Conservation (phyloP, 2,113 vertebrate species). For the Phyllostomus discolor region DNA sequence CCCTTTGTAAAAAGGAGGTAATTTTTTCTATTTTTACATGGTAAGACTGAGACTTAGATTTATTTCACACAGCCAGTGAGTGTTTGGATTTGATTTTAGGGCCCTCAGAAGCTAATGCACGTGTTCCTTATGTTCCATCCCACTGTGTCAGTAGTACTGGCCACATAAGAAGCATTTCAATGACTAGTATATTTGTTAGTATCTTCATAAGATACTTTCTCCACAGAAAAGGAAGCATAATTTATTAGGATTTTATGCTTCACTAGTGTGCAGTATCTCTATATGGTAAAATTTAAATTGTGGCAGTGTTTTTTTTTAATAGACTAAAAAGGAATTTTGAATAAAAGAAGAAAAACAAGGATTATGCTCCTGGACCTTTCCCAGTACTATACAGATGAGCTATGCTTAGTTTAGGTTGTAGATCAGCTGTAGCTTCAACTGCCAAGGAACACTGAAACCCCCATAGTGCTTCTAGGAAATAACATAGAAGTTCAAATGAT, state of each 20-base stretch:
- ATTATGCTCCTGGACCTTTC: not conserved
- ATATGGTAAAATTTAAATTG: constrained; percentile 2
- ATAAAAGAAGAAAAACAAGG: not conserved
- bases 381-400: not conserved
- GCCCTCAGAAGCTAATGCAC: not conserved
- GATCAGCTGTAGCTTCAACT: not conserved
- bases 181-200: not conserved
- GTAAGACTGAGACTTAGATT: not conserved
- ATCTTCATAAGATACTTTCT: constrained; percentile 17
- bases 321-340: constrained; percentile 27
- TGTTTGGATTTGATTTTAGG: not conserved
- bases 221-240: not conserved
- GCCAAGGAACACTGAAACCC: not conserved
- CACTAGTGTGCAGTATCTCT: not conserved
- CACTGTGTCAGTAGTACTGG: not conserved
- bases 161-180: constrained; percentile 33
- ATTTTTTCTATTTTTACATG: constrained; percentile 19
- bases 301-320: not conserved
- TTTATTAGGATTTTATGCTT: constrained; percentile 7
- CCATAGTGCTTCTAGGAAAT: not conserved
- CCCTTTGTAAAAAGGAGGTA: not conserved
- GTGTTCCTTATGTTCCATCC: not conserved
- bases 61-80: constrained; percentile 4
- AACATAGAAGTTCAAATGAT: not conserved
- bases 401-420: not conserved